These are phyloP conservation scores for Pyxicephalus adspersus DNA, from an alignment of 2,113 vertebrate genomes.

Conservation along the genomic window DNA sequence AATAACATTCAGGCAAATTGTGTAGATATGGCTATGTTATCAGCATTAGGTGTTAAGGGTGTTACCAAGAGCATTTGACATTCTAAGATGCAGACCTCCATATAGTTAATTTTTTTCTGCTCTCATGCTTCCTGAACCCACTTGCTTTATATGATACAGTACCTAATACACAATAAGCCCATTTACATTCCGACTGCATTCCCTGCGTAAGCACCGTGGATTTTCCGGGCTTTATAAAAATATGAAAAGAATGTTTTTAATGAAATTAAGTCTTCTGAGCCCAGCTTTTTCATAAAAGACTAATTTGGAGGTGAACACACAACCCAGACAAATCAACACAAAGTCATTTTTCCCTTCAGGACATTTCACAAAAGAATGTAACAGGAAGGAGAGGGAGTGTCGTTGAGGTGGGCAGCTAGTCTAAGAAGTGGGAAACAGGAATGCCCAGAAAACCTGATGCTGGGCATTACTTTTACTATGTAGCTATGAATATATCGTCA, in stretches of 20 bases:
- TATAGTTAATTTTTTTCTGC: constrained; percentile 36
- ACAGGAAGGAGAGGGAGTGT: constrained; percentile 36
- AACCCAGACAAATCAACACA: constrained; percentile 56
- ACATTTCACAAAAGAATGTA: constrained; percentile 43
- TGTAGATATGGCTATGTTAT: neutral
- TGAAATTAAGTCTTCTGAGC: constrained; percentile 72
- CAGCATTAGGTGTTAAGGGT: neutral
- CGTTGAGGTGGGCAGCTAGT: neutral
- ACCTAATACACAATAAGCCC: constrained; percentile 40
- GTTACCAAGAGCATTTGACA: neutral
- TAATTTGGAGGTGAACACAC: constrained; percentile 56
- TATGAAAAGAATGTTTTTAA: constrained; percentile 80
- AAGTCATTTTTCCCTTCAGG: constrained; percentile 54
- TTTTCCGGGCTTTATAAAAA: constrained; percentile 76
- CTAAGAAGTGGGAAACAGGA: neutral
- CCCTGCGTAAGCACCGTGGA: constrained; percentile 68
- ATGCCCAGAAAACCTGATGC: constrained; percentile 24
- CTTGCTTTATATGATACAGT: constrained; percentile 27
- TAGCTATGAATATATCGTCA: constrained; percentile 1
- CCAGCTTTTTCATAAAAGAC: constrained; percentile 67
- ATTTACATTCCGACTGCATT: constrained; percentile 63
- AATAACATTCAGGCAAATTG: too few relatives aligned
- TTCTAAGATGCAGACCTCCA: constrained; percentile 8
- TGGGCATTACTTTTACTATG: neutral
- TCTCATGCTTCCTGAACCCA: neutral